phyloP scores from a whole-genome alignment of 2,113 vertebrate genomes.

The Pipa parva region DNA sequence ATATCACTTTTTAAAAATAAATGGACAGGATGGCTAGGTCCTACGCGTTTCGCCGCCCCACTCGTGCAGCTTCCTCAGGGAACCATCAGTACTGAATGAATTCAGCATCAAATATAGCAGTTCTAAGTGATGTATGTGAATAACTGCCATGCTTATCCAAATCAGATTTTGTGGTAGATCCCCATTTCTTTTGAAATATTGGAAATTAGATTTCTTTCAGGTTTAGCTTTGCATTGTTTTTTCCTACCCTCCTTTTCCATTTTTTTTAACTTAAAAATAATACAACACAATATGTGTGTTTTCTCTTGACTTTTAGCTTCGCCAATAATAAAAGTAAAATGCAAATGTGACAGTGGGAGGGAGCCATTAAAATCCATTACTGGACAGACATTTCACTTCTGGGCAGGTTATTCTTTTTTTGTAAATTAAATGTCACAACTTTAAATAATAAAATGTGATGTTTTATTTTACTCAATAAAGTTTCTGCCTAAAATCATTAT shows the following conservation, averaged over 20 bases:
- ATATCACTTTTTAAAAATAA: too few species aligned
- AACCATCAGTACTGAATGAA: too few species aligned
- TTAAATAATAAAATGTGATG: slow-evolving; percentile 40
- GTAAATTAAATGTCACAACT: slow-evolving; percentile 41
- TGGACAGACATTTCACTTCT: slow-evolving; percentile 33
- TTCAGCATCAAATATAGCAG: too few species aligned
- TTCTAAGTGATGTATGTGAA: too few species aligned
- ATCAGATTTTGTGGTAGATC: too few species aligned
- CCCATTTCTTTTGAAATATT: background rate
- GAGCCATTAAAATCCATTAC: slow-evolving; percentile 36
- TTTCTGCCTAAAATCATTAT: slow-evolving; percentile 30
- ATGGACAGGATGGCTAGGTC: too few species aligned
- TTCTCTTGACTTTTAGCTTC: slow-evolving; percentile 31
- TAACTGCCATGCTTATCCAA: too few species aligned
- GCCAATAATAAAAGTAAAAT: slow-evolving; percentile 36
- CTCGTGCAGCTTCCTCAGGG: too few species aligned
- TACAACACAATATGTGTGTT: slow-evolving; percentile 26
- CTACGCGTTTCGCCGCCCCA: too few species aligned
- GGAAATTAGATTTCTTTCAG: background rate
- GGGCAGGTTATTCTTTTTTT: slow-evolving; percentile 25
- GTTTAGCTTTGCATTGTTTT: slow-evolving; percentile 1
- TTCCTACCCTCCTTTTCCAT: slow-evolving; percentile 21
- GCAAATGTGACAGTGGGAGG: slow-evolving; percentile 26
- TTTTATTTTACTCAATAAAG: slow-evolving; percentile 37
- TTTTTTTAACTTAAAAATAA: slow-evolving; percentile 38